phyloP scores from a whole-genome alignment of 2,797 vertebrate species.

The Dermochelys coriacea region DNA sequence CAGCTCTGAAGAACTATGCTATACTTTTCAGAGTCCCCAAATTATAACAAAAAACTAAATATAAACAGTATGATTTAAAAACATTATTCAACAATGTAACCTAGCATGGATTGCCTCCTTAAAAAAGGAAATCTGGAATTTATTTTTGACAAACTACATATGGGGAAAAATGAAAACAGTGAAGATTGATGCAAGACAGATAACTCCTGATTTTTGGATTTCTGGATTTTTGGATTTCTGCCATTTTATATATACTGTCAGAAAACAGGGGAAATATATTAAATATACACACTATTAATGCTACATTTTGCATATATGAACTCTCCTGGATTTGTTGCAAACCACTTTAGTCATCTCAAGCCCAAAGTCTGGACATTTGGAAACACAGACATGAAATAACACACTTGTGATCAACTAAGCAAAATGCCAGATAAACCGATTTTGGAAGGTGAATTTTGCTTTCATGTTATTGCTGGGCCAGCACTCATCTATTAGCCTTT shows the following conservation, averaged over 20 bases:
- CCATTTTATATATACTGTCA: neutral
- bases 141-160: constrained; percentile 43
- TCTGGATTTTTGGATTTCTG: neutral
- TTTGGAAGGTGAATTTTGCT: constrained; percentile 5
- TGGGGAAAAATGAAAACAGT: constrained; percentile 9
- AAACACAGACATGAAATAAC: constrained; percentile 11
- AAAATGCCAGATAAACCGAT: neutral
- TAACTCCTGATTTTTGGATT: neutral
- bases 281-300: neutral
- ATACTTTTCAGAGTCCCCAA: neutral
- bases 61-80: constrained; percentile 24
- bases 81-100: constrained; percentile 31
- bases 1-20: neutral
- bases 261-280: neutral
- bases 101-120: constrained; percentile 26
- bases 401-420: neutral
- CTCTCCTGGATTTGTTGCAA: constrained; percentile 36
- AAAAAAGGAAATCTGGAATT: constrained; percentile 52
- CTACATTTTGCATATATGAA: neutral
- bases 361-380: neutral
- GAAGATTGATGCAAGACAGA: constrained; percentile 3
- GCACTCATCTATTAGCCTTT: neutral
- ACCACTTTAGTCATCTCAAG: constrained; percentile 13
- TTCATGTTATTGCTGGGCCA: neutral
- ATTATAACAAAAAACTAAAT: constrained; percentile 24